phyloP scores from a whole-genome alignment of 1,140 invertebrate species.

The Papilio machaon region DNA sequence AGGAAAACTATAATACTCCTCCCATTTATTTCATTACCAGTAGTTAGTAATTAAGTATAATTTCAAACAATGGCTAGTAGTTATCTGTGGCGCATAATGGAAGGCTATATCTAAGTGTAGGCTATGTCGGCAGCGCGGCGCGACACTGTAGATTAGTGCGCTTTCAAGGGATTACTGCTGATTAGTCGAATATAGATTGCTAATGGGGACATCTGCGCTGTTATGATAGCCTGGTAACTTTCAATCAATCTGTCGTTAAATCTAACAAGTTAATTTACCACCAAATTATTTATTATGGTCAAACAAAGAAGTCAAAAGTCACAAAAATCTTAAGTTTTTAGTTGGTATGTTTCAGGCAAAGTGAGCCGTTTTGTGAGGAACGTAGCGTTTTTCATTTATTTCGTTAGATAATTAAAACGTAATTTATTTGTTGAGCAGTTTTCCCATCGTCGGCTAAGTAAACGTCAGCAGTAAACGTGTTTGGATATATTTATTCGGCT shows the following conservation, averaged over 20 bases:
- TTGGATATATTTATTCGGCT: slow-evolving; percentile 35
- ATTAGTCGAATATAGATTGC: slow-evolving; percentile 67
- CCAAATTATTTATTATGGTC: too few relatives aligned
- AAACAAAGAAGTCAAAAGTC: too few relatives aligned
- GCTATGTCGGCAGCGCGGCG: slow-evolving; percentile 37
- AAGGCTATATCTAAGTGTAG: slow-evolving; percentile 33
- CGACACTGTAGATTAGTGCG: slow-evolving; percentile 62
- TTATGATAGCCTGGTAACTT: slow-evolving; percentile 31
- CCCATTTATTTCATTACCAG: not conserved
- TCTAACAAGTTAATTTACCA: not conserved
- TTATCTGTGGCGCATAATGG: slow-evolving; percentile 8
- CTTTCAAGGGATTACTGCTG: slow-evolving; percentile 60
- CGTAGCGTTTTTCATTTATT: not conserved
- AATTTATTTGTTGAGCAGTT: slow-evolving; percentile 12
- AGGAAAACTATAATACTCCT: not conserved
- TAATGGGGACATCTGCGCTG: slow-evolving; percentile 43
- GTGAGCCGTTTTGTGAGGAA: not conserved
- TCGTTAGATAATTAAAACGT: not conserved
- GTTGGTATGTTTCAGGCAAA: too few relatives aligned
- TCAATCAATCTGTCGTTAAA: slow-evolving; percentile 30
- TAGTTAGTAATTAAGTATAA: not conserved
- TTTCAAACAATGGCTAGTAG: not conserved
- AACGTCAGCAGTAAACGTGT: slow-evolving; percentile 32
- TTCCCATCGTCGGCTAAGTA: slow-evolving; percentile 28
- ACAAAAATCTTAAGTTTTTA: too few relatives aligned